A percentile compares a stretch with the other conserved stretches of the same genome.
Evolutionary conservation across 2,113 vertebrate genomes (phyloP).

Genomic region (Castor canadensis): DNA sequence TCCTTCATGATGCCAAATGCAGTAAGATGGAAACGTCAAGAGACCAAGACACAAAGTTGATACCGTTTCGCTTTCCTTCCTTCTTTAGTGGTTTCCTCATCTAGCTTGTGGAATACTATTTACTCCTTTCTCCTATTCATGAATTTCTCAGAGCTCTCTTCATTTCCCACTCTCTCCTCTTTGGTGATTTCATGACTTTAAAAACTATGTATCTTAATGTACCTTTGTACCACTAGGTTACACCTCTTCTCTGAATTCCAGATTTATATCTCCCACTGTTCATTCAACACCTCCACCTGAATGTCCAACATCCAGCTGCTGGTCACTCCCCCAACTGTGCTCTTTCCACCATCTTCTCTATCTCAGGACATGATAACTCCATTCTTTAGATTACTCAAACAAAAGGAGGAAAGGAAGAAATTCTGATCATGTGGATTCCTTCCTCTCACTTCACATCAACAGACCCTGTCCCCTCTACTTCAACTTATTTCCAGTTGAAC

Average conservation of each 20-base stretch:
- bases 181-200: not conserved
- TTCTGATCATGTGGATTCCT: not conserved
- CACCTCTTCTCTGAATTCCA: not conserved
- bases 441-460: not conserved
- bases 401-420: not conserved
- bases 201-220: not conserved
- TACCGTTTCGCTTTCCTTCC: not conserved
- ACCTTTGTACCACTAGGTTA: not conserved
- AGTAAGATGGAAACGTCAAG: constrained; percentile 26
- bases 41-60: not conserved
- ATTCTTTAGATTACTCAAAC: not conserved
- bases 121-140: not conserved
- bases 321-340: not conserved
- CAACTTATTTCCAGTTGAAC: not conserved
- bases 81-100: not conserved
- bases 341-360: not conserved
- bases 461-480: not conserved
- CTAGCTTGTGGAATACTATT: not conserved
- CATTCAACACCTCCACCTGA: not conserved
- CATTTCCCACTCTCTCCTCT: not conserved
- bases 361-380: not conserved
- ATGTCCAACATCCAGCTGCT: not conserved
- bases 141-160: not conserved
- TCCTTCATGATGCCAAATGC: not conserved
- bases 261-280: not conserved